Base-by-base conservation (phyloP, 2,797 vertebrate genomes). In the Nasua narica region DNA sequence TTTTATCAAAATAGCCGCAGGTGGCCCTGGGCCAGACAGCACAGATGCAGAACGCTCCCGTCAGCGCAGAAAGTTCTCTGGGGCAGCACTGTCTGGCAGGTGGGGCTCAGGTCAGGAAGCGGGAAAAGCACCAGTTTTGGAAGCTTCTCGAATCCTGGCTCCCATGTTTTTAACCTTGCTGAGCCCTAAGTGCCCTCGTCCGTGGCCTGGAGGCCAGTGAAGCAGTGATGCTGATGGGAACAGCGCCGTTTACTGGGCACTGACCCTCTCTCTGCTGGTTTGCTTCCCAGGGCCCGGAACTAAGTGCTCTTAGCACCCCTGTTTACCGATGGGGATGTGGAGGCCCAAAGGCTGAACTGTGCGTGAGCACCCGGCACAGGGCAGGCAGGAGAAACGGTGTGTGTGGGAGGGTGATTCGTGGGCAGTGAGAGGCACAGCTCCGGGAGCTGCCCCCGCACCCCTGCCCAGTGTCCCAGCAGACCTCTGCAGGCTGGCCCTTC, bases 401-500 rank as follows among this genome's bases (percentile, higher is more conserved):
- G 0, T 6, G 29, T 6, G 40, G 62, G 15, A 25, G n/a, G 3
- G 4, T 43, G 74, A 27, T 67, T 62, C 48, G 58, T 5, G 6
- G 19, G 25, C 43, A 37, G 35, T 65, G 1, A n/a, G 60, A 60
- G 72, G 50, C 60, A 1, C 2, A 1, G 40, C 65, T 23, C 15
- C 12, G 0, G 7, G 18, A 32, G 52, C n/a, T 65, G 52, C 27
- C 35, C 56, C 23, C 12, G 4, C 19, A 32, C 6, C 65, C n/a
- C 18, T 13, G 13, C 50, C 62, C 37, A 14, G 29, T 11, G 0
- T 40, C 76, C 35, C 1, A 9, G 77, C 77, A 48, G 46, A n/a
- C 35, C 48, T n/a, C 56, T 0, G 0, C 29, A 15, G 7, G 74
- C 52, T 54, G 35, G 29, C 82, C 4, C 0, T 62, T 25, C 54